phyloP scores from a whole-genome alignment of 2,888 invertebrate species.

The Drosophila percnosoma region DNA sequence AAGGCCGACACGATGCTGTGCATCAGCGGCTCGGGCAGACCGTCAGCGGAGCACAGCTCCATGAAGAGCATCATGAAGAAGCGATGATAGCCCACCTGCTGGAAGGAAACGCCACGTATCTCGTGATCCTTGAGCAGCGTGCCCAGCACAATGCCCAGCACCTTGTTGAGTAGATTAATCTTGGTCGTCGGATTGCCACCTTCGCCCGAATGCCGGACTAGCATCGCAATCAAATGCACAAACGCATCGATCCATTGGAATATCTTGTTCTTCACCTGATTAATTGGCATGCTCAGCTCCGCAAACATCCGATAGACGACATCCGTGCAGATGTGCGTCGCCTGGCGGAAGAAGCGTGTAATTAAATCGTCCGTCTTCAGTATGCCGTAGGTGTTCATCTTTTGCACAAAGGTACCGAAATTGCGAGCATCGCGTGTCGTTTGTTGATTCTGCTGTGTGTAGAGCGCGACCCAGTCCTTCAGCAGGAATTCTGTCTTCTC shows the following conservation, averaged over 20 bases:
- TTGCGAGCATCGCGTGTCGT: slow-evolving; percentile 92
- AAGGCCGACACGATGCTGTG: slow-evolving; percentile 95
- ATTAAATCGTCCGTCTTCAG: slow-evolving; percentile 98
- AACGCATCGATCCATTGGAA: slow-evolving; percentile 98
- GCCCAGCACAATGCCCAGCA: slow-evolving; percentile 97
- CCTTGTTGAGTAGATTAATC: slow-evolving; percentile 97
- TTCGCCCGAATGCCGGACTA: slow-evolving; percentile 98
- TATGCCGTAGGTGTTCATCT: slow-evolving; percentile 98
- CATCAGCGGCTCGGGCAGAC: slow-evolving; percentile 96
- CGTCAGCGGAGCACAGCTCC: slow-evolving; percentile 97
- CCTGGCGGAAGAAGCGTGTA: slow-evolving; percentile 97
- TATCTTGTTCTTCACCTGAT: slow-evolving; percentile 93
- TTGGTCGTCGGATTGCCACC: slow-evolving; percentile 95
- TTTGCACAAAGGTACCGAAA: slow-evolving; percentile 96
- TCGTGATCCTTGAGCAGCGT: slow-evolving; percentile 98
- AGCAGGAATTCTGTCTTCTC: slow-evolving; percentile 97
- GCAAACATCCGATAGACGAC: slow-evolving; percentile 93
- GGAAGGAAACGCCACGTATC: slow-evolving; percentile 92
- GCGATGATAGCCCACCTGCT: slow-evolving; percentile 98
- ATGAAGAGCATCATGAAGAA: slow-evolving; percentile 98
- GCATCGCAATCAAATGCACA: slow-evolving; percentile 95
- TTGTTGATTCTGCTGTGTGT: slow-evolving; percentile 89
- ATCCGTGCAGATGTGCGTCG: slow-evolving; percentile 98
- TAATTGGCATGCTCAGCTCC: slow-evolving; percentile 89
- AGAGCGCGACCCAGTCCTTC: slow-evolving; percentile 97